Base-by-base conservation (phyloP, 2,797 vertebrate genomes). In the Harpagifer antarcticus region DNA sequence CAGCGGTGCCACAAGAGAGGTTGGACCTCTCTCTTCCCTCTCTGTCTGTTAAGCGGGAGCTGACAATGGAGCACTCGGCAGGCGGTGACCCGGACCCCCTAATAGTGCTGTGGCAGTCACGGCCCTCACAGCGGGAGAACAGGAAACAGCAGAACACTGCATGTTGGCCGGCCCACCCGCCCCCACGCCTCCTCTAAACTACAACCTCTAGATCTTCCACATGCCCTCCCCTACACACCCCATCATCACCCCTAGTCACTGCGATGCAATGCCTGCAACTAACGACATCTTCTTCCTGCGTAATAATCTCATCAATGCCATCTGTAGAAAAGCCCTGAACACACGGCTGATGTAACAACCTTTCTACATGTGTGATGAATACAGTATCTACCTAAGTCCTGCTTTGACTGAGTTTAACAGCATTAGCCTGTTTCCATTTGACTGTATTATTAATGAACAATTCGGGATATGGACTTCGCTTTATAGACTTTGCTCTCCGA, bases 31-130 rank as follows among this genome's bases (percentile, higher is more conserved):
- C 83, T 81, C 82, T 72, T 74, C 83, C 82, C 78, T 85, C 79
- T 86, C 87, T 89, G 81, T 86, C 86, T 86, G 82, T 87, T 91
- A 88, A 92, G 90, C 75, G 79, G 83, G 78, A 81, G 85, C 88
- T 81, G 89, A 95, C 93, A 95, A 94, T 92, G 90, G 84, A 85
- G 87, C 83, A 72, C 93, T 90, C 91, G 16, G 88, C 88, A 88
- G 87, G 93, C 87, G 83, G 89, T 89, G 91, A 93, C 91, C 92
- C 84, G 56, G 87, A 83, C 92, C 90, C 92, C 92, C 89, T 94
- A 93, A 94, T 92, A 92, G 91, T 88, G 88, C 88, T 89, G 86
- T 87, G 84, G 88, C 89, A 93, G 87, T 83, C 86, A 0, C 78
- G 78, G 89, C 83, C 88, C 90, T 92, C 92, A 59, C 91, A 91